A percentile compares a stretch with the other conserved stretches of the same genome.
Evolutionary conservation across 1,140 invertebrate genomes (phyloP).

Genomic region (Hycleus cichorii): DNA sequence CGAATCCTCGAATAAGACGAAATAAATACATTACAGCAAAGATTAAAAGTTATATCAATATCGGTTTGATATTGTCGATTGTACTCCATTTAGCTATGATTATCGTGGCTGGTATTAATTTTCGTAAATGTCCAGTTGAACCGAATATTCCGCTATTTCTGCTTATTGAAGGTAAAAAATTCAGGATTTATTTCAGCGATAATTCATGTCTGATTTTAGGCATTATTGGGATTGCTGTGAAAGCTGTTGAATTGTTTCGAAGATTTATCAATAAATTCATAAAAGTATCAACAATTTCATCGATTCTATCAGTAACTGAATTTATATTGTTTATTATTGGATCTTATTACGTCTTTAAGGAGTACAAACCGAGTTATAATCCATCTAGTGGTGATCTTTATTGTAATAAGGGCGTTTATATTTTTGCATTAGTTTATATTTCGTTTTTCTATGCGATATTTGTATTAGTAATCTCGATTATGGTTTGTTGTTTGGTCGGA

Average conservation of each 20-base stretch:
- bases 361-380: conserved; percentile 5
- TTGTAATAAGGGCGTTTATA: conserved; percentile 6
- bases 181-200: background rate
- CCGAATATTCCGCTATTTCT: conserved; percentile 18
- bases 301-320: conserved; percentile 1
- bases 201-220: background rate
- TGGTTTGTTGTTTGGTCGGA: background rate
- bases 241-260: conserved; percentile 1
- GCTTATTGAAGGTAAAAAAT: conserved; percentile 9
- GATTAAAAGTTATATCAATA: background rate
- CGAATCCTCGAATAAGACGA: too few relatives aligned
- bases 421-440: conserved; percentile 8
- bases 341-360: conserved; percentile 7
- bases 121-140: conserved; percentile 17
- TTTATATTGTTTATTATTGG: conserved; percentile 6
- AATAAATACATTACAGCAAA: too few relatives aligned
- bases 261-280: background rate
- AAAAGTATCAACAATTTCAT: background rate
- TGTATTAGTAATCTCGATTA: background rate
- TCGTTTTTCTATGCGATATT: background rate
- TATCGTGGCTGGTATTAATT: conserved; percentile 11
- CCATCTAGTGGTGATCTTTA: background rate
- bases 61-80: background rate
- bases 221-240: background rate
- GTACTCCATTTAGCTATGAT: conserved; percentile 11